These are phyloP conservation scores for Bellardia bayeri DNA, from an alignment of 2,888 invertebrate genomes.

Conservation along the genomic window DNA sequence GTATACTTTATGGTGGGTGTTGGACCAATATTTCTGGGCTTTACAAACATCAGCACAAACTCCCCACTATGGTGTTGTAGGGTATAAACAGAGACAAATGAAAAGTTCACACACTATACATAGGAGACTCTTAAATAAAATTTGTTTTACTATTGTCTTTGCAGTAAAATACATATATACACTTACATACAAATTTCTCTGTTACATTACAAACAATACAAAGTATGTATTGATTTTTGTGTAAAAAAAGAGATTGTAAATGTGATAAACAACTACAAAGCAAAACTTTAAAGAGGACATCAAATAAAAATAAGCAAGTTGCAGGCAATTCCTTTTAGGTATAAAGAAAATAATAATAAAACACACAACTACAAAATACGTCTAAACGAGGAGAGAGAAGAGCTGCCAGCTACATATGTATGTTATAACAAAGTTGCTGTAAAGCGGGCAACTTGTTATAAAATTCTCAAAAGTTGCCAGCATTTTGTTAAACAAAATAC, in stretches of 20 bases:
- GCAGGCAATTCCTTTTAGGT: not conserved
- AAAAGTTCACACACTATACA: constrained; percentile 40
- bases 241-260: not conserved
- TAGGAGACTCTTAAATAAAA: constrained; percentile 42
- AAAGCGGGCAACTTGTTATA: not conserved
- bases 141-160: constrained; percentile 24
- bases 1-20: too few relatives aligned
- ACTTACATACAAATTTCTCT: not conserved
- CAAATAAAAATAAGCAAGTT: constrained; percentile 16
- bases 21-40: too few relatives aligned
- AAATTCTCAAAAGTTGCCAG: too few relatives aligned
- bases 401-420: not conserved
- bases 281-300: constrained; percentile 41
- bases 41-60: too few relatives aligned
- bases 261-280: constrained; percentile 6
- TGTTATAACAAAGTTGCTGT: not conserved
- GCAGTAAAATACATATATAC: not conserved
- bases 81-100: not conserved
- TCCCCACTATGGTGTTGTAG: too few relatives aligned
- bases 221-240: constrained; percentile 64
- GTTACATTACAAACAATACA: constrained; percentile 11
- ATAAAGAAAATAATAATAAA: constrained; percentile 1
- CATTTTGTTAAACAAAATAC: too few relatives aligned
- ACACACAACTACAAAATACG: not conserved
- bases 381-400: not conserved